Base-by-base conservation (phyloP, 2,113 vertebrate species). In the Ammodytes marinus region DNA sequence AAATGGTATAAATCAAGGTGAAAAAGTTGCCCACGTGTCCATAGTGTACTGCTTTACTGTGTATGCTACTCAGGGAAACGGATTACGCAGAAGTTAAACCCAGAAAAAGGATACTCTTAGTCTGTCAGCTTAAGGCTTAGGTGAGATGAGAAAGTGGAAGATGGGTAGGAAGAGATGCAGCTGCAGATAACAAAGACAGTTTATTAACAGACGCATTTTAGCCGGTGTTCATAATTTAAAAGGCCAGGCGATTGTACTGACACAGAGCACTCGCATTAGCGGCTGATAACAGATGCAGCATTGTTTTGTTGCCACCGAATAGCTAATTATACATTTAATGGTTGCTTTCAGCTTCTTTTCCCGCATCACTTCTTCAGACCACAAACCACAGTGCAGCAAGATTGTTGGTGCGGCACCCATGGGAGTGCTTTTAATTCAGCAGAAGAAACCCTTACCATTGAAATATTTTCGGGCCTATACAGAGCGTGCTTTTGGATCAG, bases 381-480 rank as follows among this genome's bases (percentile, higher is more conserved):
- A 46, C 43, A 82, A 46, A 68, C 47, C 40, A 57, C 49, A 68
- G 42, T 68, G 54, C 74, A 9, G 55, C 17, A 11, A 68, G 35
- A 74, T 74, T 69, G 68, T 43, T 70, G 54, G 9, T n/a, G 35
- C n/a, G 43, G 15, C 66, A 71, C 77, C 72, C 53, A 9, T 27
- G 37, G 70, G 40, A 49, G 64, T n/a, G n/a, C 45, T n/a, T 17
- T 49, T 15, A 79, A 39, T 49, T 67, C 27, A 14, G 11, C 39
- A 43, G 53, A 47, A 58, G 19, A 37, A 49, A 53, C 52, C 1
- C 40, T 19, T 14, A 69, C 74, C 46, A 42, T 63, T 58, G n/a
- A 77, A 54, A 66, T 60, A 39, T 69, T 47, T 61, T 55, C 58
- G 17, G 12, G 35, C 8, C 43, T n/a, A 76, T 50, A 17, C 12